Base-by-base conservation (phyloP, 2,113 vertebrate genomes). In the Psilopsiagon aymara region DNA sequence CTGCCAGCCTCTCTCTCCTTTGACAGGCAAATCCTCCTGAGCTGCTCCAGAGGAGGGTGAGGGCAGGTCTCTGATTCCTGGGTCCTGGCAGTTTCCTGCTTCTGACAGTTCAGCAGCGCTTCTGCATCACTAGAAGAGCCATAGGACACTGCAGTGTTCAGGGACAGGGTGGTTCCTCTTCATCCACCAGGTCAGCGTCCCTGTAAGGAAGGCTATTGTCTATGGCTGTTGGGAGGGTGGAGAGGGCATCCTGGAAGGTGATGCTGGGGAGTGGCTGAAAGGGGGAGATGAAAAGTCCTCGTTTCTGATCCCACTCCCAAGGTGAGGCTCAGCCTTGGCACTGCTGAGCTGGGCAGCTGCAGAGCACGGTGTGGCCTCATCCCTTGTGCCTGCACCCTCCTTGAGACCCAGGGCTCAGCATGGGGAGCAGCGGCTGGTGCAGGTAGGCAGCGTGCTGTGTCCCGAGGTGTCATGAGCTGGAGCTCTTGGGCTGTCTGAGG, bases 241-340 rank as follows among this genome's bases (percentile, higher is more conserved):
- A 53, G 43, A 33, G 31, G 20, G 31, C 53, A 35, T 44, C 37
- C 44, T 1, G 1, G 20, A 46, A 74, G 88, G 12, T 3, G 3
- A 5, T 46, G 51, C 5, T 29, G 17, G 24, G 44, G 33, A 35
- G 31, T 13, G 59, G 12, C 23, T 41, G 53, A 28, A 13, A 1
- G 3, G 51, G 35, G 10, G 3, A 0, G 3, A 62, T 33, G 49
- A 44, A 62, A 57, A 79, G 24, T 49, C 0, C 0, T 16, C 2
- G 6, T 69, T 86, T 82, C 47, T 69, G 57, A 33, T 82, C 71
- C 24, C 47, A 9, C 33, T 91, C 9, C 27, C 16, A 11, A 44
- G 39, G 29, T 1, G 2, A 88, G n/a, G 44, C 80, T 51, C 39
- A 18, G 28, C 31, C 35, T 82, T 74, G 68, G 43, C 2, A 9